Base-by-base conservation (phyloP, 2,113 vertebrate species). In the Labeo catla region DNA sequence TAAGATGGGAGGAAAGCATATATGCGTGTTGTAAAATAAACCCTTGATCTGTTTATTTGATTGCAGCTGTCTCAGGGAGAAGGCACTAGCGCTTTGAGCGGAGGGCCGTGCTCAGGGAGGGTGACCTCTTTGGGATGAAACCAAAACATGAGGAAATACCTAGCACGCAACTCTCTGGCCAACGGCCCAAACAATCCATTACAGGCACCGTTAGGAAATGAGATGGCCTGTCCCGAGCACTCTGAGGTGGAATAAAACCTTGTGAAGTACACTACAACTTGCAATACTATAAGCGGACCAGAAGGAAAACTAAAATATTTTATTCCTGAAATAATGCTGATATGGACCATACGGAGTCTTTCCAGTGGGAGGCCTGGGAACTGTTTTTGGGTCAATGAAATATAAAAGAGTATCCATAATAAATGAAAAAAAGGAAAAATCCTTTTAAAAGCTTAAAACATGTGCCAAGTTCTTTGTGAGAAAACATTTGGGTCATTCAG, bases 131-230 rank as follows among this genome's bases (percentile, higher is more conserved):
- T 91, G 88, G 87, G 91, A 90, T 82, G 7, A 76, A 88, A 90
- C 85, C 89, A 91, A 91, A 86, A 91, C 89, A 89, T 78, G 78
- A 79, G 54, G 81, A 88, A 86, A 84, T 84, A 90, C 89, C 89
- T 89, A 89, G 91, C 81, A 88, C 85, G 80, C 91, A 83, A 88
- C 89, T 83, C 91, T 88, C 76, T 76, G 88, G 90, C 88, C 82
- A 78, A 3, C 7, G 63, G 89, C 90, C 89, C 86, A 86, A 87
- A 65, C 88, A 76, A 79, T 89, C 83, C 88, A 90, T 90, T 92
- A 86, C 88, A 93, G 85, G 90, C 87, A 82, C 87, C 61, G 87
- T 89, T 91, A 88, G 90, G 91, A 93, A 91, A 93, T 91, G 88
- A 93, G 91, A 92, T 83, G 82, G 87, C 86, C 89, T 73, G 65